phyloP scores from a whole-genome alignment of 2,797 vertebrate genomes.

The Clarias pachynema region DNA sequence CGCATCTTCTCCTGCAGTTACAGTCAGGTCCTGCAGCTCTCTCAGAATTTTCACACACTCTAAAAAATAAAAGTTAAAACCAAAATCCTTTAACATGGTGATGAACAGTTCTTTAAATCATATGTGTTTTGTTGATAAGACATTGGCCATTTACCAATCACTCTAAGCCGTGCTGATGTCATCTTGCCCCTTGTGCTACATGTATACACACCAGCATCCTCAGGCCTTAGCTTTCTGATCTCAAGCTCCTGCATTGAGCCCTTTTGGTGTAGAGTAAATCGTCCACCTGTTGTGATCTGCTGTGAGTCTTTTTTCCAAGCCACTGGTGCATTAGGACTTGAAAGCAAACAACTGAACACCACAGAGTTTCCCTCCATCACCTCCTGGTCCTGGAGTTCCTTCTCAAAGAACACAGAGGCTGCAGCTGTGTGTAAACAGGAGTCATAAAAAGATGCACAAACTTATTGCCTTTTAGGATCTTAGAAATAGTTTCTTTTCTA shows the following conservation, averaged over 20 bases:
- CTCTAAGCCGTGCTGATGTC: conserved; percentile 74
- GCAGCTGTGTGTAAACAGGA: conserved; percentile 67
- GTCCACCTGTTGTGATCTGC: conserved; percentile 74
- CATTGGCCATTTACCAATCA: conserved; percentile 76
- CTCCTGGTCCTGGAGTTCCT: conserved; percentile 74
- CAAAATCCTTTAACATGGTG: background rate
- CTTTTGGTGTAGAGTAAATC: conserved; percentile 75
- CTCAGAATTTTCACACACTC: conserved; percentile 74
- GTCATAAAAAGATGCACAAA: background rate
- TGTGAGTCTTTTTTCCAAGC: conserved; percentile 83
- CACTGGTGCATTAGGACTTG: conserved; percentile 73
- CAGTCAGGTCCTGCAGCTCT: conserved; percentile 82
- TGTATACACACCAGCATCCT: conserved; percentile 80
- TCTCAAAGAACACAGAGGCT: conserved; percentile 78
- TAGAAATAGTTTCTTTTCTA: background rate
- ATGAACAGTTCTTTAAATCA: background rate
- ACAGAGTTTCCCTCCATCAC: conserved; percentile 78
- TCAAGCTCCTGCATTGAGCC: conserved; percentile 67
- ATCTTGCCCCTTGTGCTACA: conserved; percentile 81
- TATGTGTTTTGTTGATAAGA: background rate
- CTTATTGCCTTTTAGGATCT: too few species aligned
- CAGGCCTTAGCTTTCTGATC: conserved; percentile 70
- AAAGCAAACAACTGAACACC: conserved; percentile 80
- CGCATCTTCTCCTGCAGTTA: conserved; percentile 90
- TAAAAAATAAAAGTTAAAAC: conserved; percentile 51